A percentile compares a stretch with the other conserved stretches of the same genome.
phyloP scores from a whole-genome alignment of 2,888 invertebrate species.

The Phragmatobia fuliginosa region DNA sequence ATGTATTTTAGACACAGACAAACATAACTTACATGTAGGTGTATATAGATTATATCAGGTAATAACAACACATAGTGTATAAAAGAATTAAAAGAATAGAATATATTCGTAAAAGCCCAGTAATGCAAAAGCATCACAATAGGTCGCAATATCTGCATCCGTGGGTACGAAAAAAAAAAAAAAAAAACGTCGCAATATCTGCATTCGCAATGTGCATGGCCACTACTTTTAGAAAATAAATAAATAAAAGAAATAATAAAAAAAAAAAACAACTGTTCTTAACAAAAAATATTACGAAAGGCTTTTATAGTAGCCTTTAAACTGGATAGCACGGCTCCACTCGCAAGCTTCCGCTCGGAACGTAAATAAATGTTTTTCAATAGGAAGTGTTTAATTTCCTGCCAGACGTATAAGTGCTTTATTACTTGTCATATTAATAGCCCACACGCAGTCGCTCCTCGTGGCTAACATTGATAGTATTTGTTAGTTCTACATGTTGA shows the following conservation, averaged over 20 bases:
- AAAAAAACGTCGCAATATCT: no score
- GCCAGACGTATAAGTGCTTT: conserved; percentile 56
- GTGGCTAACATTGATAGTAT: conserved; percentile 7
- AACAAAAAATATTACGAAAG: neutral
- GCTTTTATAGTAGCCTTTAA: conserved; percentile 6
- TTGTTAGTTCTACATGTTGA: neutral
- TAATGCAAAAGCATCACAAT: no score
- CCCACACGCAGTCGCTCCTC: conserved; percentile 30
- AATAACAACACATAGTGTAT: no score
- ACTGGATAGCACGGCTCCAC: conserved; percentile 20
- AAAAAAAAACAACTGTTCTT: neutral
- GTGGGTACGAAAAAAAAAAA: no score
- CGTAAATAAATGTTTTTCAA: conserved; percentile 60
- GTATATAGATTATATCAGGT: no score
- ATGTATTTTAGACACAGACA: no score
- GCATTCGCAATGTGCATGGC: no score
- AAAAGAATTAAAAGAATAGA: no score
- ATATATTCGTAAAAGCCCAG: no score
- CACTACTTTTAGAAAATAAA: no score
- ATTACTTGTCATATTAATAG: conserved; percentile 43
- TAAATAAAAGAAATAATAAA: neutral
- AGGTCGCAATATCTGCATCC: no score
- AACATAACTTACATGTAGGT: no score
- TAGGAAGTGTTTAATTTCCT: conserved; percentile 69
- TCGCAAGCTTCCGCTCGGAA: conserved; percentile 63